These are phyloP conservation scores for Tipula lateralis DNA, from an alignment of 2,888 invertebrate species.

Conservation along the genomic window DNA sequence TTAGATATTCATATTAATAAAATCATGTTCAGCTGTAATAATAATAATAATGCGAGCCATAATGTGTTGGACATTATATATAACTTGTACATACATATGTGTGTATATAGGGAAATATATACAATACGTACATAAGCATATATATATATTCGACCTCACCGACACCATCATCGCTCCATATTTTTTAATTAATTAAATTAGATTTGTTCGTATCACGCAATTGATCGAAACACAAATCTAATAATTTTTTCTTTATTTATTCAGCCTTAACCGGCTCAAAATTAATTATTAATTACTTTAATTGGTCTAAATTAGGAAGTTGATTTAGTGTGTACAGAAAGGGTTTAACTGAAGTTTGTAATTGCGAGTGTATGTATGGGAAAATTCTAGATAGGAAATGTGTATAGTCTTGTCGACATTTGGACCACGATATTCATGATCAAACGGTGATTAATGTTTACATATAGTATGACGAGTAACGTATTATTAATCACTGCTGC, in stretches of 20 bases:
- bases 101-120: no score
- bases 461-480: not conserved
- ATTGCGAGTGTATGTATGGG: not conserved
- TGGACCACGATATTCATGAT: not conserved
- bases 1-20: conserved; percentile 11
- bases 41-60: not conserved
- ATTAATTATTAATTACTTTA: not conserved
- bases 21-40: conserved; percentile 1
- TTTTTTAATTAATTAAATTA: not conserved
- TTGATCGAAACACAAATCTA: not conserved
- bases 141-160: not conserved
- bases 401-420: not conserved
- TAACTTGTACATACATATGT: not conserved
- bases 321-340: not conserved
- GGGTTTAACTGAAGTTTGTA: not conserved
- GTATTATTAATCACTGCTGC: no score
- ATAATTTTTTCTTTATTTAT: not conserved
- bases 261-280: not conserved
- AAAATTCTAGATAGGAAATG: not conserved
- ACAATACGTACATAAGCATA: no score
- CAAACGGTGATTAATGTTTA: not conserved
- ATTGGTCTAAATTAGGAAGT: not conserved
- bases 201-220: not conserved
- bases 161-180: not conserved
- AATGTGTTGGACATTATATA: not conserved